Conservation (phyloP, 2,888 invertebrate genomes). For the Noctua comes region DNA sequence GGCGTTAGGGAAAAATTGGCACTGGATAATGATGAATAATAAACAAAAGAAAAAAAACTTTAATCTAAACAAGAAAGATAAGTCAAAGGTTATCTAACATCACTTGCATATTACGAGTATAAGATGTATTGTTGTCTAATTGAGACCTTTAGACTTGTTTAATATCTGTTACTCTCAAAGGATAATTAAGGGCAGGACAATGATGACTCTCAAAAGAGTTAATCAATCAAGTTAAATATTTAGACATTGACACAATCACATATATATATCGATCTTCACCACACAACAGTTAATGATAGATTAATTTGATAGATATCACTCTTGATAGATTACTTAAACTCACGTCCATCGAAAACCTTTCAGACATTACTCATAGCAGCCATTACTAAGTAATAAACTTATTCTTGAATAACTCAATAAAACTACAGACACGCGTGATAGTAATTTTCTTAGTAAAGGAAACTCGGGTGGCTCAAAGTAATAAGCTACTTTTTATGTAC, state of each 20-base stretch:
- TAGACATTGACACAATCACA: too few species aligned
- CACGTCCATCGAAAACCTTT: neutral
- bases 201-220: too few species aligned
- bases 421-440: neutral
- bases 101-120: too few species aligned
- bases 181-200: too few species aligned
- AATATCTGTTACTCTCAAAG: too few species aligned
- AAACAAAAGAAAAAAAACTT: neutral
- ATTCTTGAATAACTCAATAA: slow-evolving; percentile 12
- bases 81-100: neutral
- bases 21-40: too few species aligned
- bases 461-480: slow-evolving; percentile 14
- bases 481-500: slow-evolving; percentile 38
- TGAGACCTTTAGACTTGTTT: too few species aligned
- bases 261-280: neutral
- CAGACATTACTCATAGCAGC: neutral
- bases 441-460: neutral
- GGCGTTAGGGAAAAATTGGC: too few species aligned
- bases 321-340: slow-evolving; percentile 7
- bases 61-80: neutral
- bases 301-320: neutral
- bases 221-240: too few species aligned
- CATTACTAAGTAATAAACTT: neutral
- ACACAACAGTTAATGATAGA: neutral
- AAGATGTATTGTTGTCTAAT: too few species aligned